Evolutionary conservation across 2,888 invertebrate genomes (phyloP).

Genomic region (Orgyia antiqua): DNA sequence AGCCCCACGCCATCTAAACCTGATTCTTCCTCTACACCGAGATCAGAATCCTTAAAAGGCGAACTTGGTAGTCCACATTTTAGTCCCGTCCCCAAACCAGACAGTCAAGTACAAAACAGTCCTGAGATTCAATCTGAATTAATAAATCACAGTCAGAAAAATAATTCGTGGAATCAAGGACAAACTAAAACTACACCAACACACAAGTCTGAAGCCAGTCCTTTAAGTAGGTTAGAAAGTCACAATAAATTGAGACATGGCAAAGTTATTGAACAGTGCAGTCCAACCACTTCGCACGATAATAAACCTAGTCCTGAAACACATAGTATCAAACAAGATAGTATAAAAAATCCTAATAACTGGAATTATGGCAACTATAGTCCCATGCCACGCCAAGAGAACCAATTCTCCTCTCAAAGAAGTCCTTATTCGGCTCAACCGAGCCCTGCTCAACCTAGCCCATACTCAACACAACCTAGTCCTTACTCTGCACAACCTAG

Average conservation of each 20-base stretch:
- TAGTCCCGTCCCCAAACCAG: slow-evolving; percentile 67
- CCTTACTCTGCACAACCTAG: slow-evolving; percentile 68
- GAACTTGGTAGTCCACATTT: slow-evolving; percentile 63
- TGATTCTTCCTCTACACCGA: slow-evolving; percentile 66
- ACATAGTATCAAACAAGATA: slow-evolving; percentile 51
- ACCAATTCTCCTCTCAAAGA: slow-evolving; percentile 63
- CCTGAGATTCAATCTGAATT: slow-evolving; percentile 58
- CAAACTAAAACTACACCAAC: slow-evolving; percentile 66
- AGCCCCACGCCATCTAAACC: slow-evolving; percentile 64
- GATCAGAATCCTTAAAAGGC: slow-evolving; percentile 52
- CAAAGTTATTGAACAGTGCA: slow-evolving; percentile 67
- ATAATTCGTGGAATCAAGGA: slow-evolving; percentile 60
- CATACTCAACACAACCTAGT: slow-evolving; percentile 66
- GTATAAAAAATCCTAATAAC: slow-evolving; percentile 56
- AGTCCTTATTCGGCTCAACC: slow-evolving; percentile 72
- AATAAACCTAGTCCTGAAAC: slow-evolving; percentile 68
- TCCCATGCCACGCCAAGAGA: slow-evolving; percentile 68
- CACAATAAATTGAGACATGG: slow-evolving; percentile 60
- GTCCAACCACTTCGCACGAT: slow-evolving; percentile 67
- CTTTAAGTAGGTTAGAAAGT: slow-evolving; percentile 61
- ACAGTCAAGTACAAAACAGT: slow-evolving; percentile 67
- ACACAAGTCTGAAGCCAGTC: slow-evolving; percentile 69
- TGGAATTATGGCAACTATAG: slow-evolving; percentile 69
- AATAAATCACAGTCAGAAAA: slow-evolving; percentile 36
- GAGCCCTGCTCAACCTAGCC: slow-evolving; percentile 68